Base-by-base conservation (phyloP, 2,797 vertebrate species). In the Uromys caudimaculatus region DNA sequence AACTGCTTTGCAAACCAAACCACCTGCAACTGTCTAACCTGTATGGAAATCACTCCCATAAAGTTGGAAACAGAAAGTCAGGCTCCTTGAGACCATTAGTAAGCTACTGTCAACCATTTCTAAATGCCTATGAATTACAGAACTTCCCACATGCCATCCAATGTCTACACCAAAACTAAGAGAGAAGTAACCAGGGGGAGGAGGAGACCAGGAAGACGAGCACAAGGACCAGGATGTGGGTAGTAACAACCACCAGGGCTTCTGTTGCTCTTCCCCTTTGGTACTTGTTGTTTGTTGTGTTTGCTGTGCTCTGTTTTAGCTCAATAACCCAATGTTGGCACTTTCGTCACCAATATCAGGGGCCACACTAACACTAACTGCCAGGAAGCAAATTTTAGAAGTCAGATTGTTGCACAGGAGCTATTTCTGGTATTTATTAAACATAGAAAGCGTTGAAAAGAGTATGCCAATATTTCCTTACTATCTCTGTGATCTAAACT, bases 101-200 rank as follows among this genome's bases (percentile, higher is more conserved):
- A 44, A 16, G 47, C 35, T 90, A 78, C 47, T 62, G 29, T 19
- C 73, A 93, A 19, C 62, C 50, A 95, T 96, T 90, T 89, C 94
- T 69, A 19, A 97, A 89, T 93, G 50, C 14, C 41, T 73, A 52
- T 1, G n/a, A n/a, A 62, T n/a, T 47, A 91, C 29, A 67, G 23
- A n/a, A 27, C 11, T 27, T 52, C 86, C 56, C 7, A 41, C 64
- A 67, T 47, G 17, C 90, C 88, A 77, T 73, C n/a, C 62, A 91
- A 9, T 69, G 87, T 92, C 95, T 93, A 97, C 56, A 71, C 71
- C 56, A 95, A 97, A 56, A 91, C 52, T 82, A 97, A 97, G 90
- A 84, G 1, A 87, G 84, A 95, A 89, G 19, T 90, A 87, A 93
- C 6, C 35, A 27, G 9, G n/a, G 76, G 92, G 12, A 6, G 77